Evolutionary conservation across 2,888 invertebrate genomes (phyloP).

Genomic region (Drosophila engyochracea): DNA sequence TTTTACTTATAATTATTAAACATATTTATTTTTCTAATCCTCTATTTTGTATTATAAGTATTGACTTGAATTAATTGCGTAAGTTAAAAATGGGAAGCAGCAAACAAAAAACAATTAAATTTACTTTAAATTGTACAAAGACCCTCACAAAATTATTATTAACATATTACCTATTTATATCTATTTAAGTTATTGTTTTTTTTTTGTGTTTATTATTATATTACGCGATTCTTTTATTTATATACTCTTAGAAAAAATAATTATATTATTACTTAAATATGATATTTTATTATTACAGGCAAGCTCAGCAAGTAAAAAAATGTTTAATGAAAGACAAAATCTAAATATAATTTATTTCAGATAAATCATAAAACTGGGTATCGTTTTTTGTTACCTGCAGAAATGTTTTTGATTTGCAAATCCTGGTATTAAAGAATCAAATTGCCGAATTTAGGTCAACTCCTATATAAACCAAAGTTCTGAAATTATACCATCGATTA

Average conservation of each 20-base stretch:
- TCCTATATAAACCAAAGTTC: slow-evolving; percentile 9
- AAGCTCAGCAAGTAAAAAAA: background rate
- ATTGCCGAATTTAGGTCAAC: slow-evolving; percentile 5
- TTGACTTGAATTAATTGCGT: background rate
- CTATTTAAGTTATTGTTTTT: background rate
- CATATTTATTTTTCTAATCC: background rate
- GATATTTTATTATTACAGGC: background rate
- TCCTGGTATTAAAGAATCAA: slow-evolving; percentile 22
- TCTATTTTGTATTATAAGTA: background rate
- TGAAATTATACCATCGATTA: slow-evolving; percentile 35
- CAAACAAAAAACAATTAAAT: background rate
- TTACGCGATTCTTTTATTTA: background rate
- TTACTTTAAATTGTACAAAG: background rate
- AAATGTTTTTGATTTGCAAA: background rate
- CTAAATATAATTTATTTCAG: background rate
- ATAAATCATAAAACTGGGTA: background rate
- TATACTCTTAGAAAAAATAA: background rate
- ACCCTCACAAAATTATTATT: background rate
- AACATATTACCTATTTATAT: background rate
- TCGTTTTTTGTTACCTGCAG: background rate
- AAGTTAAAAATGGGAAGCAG: background rate
- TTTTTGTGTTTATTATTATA: background rate
- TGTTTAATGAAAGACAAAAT: background rate
- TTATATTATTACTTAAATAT: background rate
- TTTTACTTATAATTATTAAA: background rate